phyloP scores from a whole-genome alignment of 2,113 vertebrate genomes.

The Esox niger region DNA sequence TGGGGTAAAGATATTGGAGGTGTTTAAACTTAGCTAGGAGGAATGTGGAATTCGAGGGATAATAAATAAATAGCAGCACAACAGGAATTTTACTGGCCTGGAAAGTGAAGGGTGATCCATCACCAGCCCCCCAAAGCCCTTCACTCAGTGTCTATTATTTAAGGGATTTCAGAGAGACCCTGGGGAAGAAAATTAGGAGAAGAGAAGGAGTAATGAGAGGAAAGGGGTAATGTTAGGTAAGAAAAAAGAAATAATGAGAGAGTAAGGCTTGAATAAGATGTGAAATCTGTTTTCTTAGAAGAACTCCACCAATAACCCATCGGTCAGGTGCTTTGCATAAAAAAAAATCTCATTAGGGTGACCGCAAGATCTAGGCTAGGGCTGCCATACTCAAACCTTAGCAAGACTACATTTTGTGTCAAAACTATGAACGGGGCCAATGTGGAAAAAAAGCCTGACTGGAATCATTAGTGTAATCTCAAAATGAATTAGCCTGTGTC shows the following conservation, averaged over 20 bases:
- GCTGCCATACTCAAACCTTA: too few species aligned
- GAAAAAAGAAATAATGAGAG: not conserved
- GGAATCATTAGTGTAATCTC: too few species aligned
- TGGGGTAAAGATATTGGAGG: conserved; percentile 60
- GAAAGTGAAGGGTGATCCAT: conserved; percentile 57
- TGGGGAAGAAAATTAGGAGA: conserved; percentile 31
- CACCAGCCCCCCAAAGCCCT: conserved; percentile 55
- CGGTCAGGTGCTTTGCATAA: too few species aligned
- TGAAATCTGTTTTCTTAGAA: not conserved
- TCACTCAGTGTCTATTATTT: conserved; percentile 66
- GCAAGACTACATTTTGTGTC: too few species aligned
- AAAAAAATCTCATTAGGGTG: too few species aligned
- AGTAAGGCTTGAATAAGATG: not conserved
- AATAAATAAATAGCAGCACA: conserved; percentile 52
- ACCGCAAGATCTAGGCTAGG: too few species aligned
- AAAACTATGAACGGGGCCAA: too few species aligned
- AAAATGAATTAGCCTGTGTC: too few species aligned
- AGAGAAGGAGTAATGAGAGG: conserved; percentile 18
- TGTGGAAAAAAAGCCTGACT: too few species aligned
- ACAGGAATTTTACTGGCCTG: conserved; percentile 44
- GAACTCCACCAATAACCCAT: too few species aligned
- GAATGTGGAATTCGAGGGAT: conserved; percentile 47
- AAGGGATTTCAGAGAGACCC: conserved; percentile 57
- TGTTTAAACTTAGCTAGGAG: conserved; percentile 60
- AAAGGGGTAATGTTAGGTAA: conserved; percentile 18